These are phyloP conservation scores for Platygyra sinensis DNA, from an alignment of 64 coral and sea anemone species.

Conservation along the genomic window DNA sequence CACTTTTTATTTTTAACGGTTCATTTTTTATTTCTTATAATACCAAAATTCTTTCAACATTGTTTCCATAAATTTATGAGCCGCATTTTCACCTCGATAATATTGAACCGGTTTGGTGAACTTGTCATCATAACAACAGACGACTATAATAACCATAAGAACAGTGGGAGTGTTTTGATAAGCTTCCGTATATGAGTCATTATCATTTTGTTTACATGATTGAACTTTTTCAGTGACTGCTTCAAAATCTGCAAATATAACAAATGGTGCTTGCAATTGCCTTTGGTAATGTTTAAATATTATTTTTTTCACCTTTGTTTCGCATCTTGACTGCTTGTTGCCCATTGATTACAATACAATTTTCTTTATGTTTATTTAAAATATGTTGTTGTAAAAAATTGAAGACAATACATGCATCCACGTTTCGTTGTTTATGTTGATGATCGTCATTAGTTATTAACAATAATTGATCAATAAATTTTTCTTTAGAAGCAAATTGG, in stretches of 20 bases:
- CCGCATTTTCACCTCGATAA: too few species aligned
- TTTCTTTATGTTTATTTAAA: not conserved
- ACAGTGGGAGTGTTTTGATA: not conserved
- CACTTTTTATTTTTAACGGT: not conserved
- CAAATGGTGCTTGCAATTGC: not conserved
- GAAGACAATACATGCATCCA: slow-evolving; percentile 4
- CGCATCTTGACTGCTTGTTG: not conserved
- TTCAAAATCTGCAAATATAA: too few species aligned
- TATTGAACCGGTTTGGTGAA: not conserved
- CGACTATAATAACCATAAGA: not conserved
- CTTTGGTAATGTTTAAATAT: not conserved
- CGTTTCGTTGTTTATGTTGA: slow-evolving; percentile 27
- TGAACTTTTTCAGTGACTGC: slow-evolving; percentile 9
- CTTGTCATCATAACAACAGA: slow-evolving; percentile 37
- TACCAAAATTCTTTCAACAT: too few species aligned
- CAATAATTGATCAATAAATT: not conserved
- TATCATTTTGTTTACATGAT: not conserved
- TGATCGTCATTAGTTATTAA: not conserved
- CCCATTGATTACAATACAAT: not conserved
- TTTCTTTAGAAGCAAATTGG: not conserved
- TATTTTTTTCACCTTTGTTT: not conserved
- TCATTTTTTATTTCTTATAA: not conserved
- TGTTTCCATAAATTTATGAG: too few species aligned
- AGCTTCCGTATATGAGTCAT: not conserved
- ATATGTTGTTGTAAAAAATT: not conserved